Evolutionary conservation across 2,797 vertebrate genomes (phyloP), one percentile per base, ranked within the genome.

Genomic region (Ciconia nigra): DNA sequence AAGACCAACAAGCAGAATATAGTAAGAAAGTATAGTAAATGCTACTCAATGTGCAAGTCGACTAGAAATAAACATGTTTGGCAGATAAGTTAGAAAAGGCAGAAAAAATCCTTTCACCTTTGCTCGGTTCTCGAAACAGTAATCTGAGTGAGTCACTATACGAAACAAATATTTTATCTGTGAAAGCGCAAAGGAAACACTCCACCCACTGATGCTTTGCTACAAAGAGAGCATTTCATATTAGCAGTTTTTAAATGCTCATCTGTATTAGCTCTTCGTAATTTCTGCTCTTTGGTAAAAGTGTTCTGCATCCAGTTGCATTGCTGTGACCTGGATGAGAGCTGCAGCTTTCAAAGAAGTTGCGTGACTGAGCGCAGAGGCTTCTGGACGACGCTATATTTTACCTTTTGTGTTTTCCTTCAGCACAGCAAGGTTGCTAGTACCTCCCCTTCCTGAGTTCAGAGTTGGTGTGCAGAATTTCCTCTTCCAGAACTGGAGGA

Each of bases 361-460:
- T 84, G 39, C 1, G 1, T 71, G 46, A 67, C 71, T 37, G 33
- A 80, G 67, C 9, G 3, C 2, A 2, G 44, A 33, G 41, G 10
- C 5, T 7, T 62, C 65, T 66, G 62, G 41, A 61, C 39, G 21
- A 59, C 2, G 7, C 41, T n/a, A 0, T 52, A 16, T 95, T 97
- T 98, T 97, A 96, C 96, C 83, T 80, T 94, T 24, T 65, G 83
- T 70, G 95, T 97, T 98, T 97, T 97, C 19, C 93, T 94, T 85
- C 92, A 96, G 78, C 96, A 97, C 63, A 88, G 80, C 71, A 98
- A 98, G 31, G 77, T 88, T 93, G 96, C 89, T 65, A 96, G 92
- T 31, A 93, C 55, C 90, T 98, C 96, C 98, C 98, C 92, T 98
- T 98, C 24, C 91, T 91, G 52, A 98, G 80, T 95, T 94, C 95